Evolutionary conservation across 2,797 vertebrate species (phyloP).

Genomic region (Malurus leucopterus): DNA sequence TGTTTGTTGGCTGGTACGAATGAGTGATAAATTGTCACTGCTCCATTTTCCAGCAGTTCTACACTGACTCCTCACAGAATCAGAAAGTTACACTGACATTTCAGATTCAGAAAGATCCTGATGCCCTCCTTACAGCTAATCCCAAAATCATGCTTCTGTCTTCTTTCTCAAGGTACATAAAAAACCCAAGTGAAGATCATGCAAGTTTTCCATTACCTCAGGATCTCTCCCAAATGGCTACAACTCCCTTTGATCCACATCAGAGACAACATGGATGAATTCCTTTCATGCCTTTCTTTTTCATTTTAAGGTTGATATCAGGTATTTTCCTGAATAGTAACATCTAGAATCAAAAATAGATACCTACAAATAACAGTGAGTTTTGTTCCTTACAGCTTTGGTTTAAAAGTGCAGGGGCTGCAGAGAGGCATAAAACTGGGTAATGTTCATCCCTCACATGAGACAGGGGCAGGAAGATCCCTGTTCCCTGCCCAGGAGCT

Average conservation of each 20-base stretch:
- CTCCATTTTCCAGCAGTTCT: background rate
- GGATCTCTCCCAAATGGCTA: background rate
- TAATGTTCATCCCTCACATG: background rate
- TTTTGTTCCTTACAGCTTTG: background rate
- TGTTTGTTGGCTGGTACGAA: background rate
- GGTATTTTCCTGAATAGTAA: background rate
- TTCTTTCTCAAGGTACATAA: background rate
- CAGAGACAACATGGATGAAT: background rate
- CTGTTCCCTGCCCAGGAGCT: background rate
- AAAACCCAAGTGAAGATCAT: background rate
- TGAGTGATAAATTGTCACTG: background rate
- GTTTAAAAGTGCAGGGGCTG: background rate
- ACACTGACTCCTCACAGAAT: background rate
- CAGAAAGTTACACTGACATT: background rate
- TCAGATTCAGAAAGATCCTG: background rate
- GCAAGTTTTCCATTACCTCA: background rate
- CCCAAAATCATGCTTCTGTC: background rate
- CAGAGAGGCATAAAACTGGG: background rate
- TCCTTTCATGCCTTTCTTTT: background rate
- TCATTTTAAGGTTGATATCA: background rate
- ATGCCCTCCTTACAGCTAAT: background rate
- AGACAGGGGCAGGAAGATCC: fast-evolving
- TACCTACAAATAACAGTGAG: background rate
- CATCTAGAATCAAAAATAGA: background rate
- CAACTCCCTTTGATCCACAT: background rate